These are phyloP conservation scores for Acholoe squamosa DNA, from an alignment of 2,888 invertebrate species.

Conservation along the genomic window DNA sequence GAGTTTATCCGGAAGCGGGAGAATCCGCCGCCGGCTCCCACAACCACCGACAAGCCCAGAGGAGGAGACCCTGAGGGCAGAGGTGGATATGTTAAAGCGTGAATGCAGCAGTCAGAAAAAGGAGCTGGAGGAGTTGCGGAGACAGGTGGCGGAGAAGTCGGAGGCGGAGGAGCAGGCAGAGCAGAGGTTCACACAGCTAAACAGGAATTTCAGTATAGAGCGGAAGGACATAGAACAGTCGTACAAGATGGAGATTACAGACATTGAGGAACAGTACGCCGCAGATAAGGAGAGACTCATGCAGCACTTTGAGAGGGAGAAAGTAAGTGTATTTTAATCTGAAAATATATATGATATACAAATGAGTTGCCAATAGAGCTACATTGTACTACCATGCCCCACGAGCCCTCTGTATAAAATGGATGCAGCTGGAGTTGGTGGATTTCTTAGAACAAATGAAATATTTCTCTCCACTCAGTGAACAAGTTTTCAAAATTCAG, in stretches of 20 bases:
- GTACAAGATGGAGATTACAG: slow-evolving; percentile 76
- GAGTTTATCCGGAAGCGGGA: not conserved
- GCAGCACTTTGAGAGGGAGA: slow-evolving; percentile 73
- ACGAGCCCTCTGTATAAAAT: no score
- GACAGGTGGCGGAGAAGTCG: not conserved
- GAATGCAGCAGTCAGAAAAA: not conserved
- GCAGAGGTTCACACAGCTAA: not conserved
- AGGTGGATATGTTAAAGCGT: slow-evolving; percentile 33
- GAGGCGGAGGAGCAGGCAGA: slow-evolving; percentile 31
- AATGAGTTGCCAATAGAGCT: no score
- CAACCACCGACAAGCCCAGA: not conserved
- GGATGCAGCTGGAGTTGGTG: no score
- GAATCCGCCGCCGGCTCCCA: slow-evolving; percentile 59
- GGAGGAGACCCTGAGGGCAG: slow-evolving; percentile 4
- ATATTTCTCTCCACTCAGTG: no score
- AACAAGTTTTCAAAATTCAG: no score
- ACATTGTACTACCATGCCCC: no score
- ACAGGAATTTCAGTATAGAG: slow-evolving; percentile 69
- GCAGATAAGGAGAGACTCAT: slow-evolving; percentile 60
- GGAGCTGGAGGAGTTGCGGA: not conserved
- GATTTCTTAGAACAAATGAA: no score
- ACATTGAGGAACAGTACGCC: slow-evolving; percentile 73
- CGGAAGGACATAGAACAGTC: slow-evolving; percentile 78
- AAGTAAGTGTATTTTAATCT: slow-evolving; percentile 70
- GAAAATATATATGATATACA: no score